These are phyloP conservation scores for Phrynocephalus vlangalii DNA, from an alignment of 2,797 vertebrate species.

Conservation along the genomic window DNA sequence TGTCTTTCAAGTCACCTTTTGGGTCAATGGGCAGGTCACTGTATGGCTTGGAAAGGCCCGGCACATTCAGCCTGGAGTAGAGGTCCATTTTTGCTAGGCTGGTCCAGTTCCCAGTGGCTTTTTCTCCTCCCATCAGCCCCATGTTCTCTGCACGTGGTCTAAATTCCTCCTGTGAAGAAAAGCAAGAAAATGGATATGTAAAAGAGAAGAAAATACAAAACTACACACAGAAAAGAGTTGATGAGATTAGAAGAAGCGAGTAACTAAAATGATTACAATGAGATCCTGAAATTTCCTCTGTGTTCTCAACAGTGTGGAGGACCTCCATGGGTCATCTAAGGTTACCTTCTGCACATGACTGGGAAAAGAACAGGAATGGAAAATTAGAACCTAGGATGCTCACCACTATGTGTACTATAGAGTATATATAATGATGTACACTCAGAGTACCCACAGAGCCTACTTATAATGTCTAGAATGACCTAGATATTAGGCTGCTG, in stretches of 20 bases:
- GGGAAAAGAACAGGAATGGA: neutral
- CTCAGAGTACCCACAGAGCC: too few relatives aligned
- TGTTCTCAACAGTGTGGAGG: neutral
- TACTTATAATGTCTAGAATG: neutral
- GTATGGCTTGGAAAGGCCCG: constrained; percentile 64
- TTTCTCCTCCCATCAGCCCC: constrained; percentile 72
- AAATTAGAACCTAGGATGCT: neutral
- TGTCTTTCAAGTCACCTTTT: constrained; percentile 83
- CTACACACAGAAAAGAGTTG: neutral
- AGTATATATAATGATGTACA: too few relatives aligned
- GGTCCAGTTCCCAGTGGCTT: constrained; percentile 76
- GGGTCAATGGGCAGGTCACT: constrained; percentile 72
- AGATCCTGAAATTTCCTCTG: neutral
- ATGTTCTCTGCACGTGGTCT: constrained; percentile 61
- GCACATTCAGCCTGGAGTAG: constrained; percentile 66
- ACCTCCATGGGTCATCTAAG: neutral
- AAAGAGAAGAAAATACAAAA: constrained; percentile 18
- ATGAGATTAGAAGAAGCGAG: neutral
- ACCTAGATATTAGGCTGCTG: neutral
- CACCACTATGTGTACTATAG: neutral
- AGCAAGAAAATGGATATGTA: constrained; percentile 20
- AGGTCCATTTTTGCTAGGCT: constrained; percentile 69
- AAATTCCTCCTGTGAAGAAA: constrained; percentile 41
- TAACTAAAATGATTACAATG: neutral
- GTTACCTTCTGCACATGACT: too few relatives aligned